Evolutionary conservation across 1,140 invertebrate genomes (phyloP).

Genomic region (Maniola jurtina): DNA sequence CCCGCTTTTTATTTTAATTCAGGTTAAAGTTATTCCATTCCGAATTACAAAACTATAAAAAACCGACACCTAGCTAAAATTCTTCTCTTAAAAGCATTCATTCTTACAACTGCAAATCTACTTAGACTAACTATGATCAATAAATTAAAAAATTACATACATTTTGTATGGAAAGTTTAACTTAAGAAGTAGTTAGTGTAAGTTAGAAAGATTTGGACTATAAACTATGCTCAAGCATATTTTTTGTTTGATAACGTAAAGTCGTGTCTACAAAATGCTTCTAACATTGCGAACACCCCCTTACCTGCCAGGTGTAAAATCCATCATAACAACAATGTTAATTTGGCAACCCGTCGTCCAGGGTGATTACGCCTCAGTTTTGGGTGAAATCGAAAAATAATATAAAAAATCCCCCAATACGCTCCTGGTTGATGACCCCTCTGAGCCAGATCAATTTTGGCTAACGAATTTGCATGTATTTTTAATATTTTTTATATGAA

Average conservation of each 20-base stretch:
- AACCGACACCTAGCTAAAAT: too few relatives aligned
- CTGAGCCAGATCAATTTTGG: conserved; percentile 6
- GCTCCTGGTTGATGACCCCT: conserved; percentile 22
- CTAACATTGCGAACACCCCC: conserved; percentile 22
- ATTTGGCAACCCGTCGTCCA: conserved; percentile 46
- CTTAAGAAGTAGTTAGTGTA: too few relatives aligned
- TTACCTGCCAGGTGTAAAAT: conserved; percentile 50
- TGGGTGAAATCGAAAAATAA: conserved; percentile 32
- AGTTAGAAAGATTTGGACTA: too few relatives aligned
- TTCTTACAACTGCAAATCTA: too few relatives aligned
- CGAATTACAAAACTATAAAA: too few relatives aligned
- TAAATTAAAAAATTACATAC: too few relatives aligned
- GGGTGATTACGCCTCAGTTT: conserved; percentile 37
- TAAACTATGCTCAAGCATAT: too few relatives aligned
- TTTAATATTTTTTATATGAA: background rate
- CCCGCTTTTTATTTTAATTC: too few relatives aligned
- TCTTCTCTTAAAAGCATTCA: too few relatives aligned
- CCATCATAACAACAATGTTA: conserved; percentile 56
- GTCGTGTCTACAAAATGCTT: background rate
- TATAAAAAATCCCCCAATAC: conserved; percentile 15
- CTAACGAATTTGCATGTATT: conserved; percentile 8
- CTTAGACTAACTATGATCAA: too few relatives aligned
- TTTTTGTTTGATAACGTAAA: background rate
- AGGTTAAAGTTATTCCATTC: too few relatives aligned
- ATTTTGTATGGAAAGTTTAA: too few relatives aligned